These are phyloP conservation scores for Cromileptes altivelis DNA, from an alignment of 2,113 vertebrate species.

Conservation along the genomic window DNA sequence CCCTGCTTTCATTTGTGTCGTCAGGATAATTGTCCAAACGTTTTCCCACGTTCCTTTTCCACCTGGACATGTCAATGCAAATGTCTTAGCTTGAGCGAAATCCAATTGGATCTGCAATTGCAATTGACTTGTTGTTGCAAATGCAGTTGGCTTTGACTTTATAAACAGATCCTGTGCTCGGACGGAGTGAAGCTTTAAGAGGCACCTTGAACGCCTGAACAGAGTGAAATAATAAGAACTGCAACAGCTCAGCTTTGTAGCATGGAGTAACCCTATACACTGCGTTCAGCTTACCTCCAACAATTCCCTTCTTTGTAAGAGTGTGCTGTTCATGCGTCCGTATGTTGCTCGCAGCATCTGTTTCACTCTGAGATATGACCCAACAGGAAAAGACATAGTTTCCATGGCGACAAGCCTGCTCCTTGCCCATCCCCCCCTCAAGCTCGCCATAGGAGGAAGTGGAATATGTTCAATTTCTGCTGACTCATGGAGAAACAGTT, in stretches of 20 bases:
- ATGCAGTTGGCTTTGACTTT: neutral
- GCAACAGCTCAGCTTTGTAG: constrained; percentile 7
- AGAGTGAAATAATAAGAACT: constrained; percentile 3
- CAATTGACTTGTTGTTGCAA: constrained; percentile 10
- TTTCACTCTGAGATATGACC: constrained; percentile 65
- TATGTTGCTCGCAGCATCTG: constrained; percentile 64
- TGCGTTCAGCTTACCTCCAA: constrained; percentile 32
- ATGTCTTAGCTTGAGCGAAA: constrained; percentile 16
- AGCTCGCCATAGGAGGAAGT: constrained; percentile 52
- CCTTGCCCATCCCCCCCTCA: constrained; percentile 23
- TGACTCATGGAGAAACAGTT: constrained; percentile 61
- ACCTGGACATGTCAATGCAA: neutral
- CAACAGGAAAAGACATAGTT: constrained; percentile 67
- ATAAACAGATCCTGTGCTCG: neutral
- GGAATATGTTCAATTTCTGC: constrained; percentile 64
- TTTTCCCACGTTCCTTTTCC: neutral
- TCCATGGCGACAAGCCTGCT: constrained; percentile 64
- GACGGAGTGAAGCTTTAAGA: constrained; percentile 8
- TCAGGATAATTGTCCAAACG: neutral
- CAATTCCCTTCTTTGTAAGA: constrained; percentile 55
- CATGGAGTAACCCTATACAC: constrained; percentile 38
- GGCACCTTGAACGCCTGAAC: constrained; percentile 37
- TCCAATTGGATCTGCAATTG: neutral
- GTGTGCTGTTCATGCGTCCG: constrained; percentile 24
- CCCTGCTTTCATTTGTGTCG: neutral